Percentiles rank a stretch among this genome's conserved stretches.
Conservation (phyloP, 2,888 invertebrate species). For the Parelbella ahira region DNA sequence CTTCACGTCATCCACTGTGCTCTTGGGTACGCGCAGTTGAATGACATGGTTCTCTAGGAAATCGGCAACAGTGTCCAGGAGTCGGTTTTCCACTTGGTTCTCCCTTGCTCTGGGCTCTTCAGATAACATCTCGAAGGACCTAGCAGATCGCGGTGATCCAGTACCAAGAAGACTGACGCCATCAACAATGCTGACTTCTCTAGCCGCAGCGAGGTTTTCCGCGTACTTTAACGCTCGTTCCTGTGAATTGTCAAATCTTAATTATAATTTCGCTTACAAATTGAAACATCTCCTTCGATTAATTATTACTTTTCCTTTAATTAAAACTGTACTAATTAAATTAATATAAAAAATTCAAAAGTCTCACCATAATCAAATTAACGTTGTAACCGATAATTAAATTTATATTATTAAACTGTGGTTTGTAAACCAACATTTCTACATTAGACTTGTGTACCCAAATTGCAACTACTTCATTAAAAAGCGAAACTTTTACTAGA, state of each 20-base stretch:
- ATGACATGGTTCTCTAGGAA: slow-evolving; percentile 90
- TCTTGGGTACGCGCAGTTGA: slow-evolving; percentile 89
- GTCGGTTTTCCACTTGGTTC: slow-evolving; percentile 85
- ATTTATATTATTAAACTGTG: no score
- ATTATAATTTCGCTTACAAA: neutral
- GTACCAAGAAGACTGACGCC: slow-evolving; percentile 80
- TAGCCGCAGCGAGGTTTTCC: slow-evolving; percentile 72
- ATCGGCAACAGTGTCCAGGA: slow-evolving; percentile 87
- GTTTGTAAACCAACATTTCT: no score
- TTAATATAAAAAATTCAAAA: no score
- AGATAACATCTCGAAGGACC: slow-evolving; percentile 83
- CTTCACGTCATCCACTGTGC: slow-evolving; percentile 86
- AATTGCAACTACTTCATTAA: no score
- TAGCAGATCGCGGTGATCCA: slow-evolving; percentile 79
- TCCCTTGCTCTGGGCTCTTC: slow-evolving; percentile 87
- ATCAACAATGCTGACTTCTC: slow-evolving; percentile 80
- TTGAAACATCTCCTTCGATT: no score
- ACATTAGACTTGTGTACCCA: no score
- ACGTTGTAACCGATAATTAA: no score
- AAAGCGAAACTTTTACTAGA: no score
- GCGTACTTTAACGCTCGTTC: slow-evolving; percentile 86
- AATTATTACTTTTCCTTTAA: no score
- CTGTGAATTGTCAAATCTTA: slow-evolving; percentile 53
- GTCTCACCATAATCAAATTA: no score
- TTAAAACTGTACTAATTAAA: no score